Evolutionary conservation across 2,888 invertebrate species (phyloP).

Genomic region (Amblyjoppa fuscipennis): DNA sequence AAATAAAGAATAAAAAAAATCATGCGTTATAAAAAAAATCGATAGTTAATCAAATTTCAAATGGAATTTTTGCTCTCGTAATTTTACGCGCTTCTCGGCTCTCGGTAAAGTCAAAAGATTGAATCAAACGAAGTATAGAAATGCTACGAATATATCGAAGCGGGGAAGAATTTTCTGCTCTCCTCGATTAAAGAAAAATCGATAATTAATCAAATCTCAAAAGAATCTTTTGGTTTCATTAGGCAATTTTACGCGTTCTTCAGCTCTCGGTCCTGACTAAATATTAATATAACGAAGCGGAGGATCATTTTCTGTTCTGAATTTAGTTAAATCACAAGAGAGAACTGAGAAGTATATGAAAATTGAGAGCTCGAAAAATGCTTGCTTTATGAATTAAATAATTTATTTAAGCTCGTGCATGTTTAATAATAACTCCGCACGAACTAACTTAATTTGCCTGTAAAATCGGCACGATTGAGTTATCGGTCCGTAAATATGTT

Average conservation of each 20-base stretch:
- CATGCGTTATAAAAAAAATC: neutral
- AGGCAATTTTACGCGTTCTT: neutral
- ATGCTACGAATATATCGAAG: neutral
- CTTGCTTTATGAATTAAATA: neutral
- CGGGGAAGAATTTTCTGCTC: neutral
- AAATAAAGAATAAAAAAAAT: neutral
- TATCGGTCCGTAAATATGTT: neutral
- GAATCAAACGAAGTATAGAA: neutral
- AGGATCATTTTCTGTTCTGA: neutral
- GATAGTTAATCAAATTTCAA: constrained; percentile 42
- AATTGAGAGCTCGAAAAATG: neutral
- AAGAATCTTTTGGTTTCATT: neutral
- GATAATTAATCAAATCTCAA: constrained; percentile 36
- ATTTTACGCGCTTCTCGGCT: neutral
- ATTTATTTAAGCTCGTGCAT: neutral
- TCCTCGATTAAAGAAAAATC: neutral
- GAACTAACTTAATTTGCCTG: neutral
- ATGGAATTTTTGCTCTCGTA: constrained; percentile 2
- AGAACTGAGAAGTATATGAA: neutral
- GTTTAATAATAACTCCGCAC: neutral
- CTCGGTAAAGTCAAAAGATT: neutral
- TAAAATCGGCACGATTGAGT: neutral
- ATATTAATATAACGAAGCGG: neutral
- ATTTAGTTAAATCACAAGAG: neutral
- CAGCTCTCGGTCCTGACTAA: neutral